Percentiles rank a stretch among this genome's conserved stretches.
Conservation (phyloP, 1,140 invertebrate genomes). For the Drosophila santomea region DNA sequence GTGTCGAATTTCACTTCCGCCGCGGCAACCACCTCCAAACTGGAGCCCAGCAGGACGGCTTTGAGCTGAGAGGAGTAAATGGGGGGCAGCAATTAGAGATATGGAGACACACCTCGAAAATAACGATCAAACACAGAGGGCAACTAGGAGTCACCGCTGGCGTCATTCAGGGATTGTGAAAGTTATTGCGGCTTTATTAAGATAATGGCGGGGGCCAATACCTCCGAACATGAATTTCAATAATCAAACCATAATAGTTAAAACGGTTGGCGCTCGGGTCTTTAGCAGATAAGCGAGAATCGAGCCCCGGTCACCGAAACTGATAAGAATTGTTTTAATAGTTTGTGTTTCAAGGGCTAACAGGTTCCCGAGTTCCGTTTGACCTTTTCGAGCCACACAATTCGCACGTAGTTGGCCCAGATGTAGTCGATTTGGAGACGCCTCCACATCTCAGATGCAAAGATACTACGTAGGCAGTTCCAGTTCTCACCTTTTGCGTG, state of each 20-base stretch:
- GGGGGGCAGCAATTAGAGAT: constrained; percentile 17
- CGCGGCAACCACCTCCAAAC: constrained; percentile 90
- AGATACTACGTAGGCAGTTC: constrained; percentile 42
- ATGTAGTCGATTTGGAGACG: neutral
- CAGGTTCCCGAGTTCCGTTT: constrained; percentile 22
- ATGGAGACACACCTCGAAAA: constrained; percentile 63
- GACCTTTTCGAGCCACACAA: constrained; percentile 35
- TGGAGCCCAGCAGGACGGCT: constrained; percentile 92
- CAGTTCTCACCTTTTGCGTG: constrained; percentile 90
- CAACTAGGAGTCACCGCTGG: constrained; percentile 49
- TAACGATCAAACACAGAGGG: constrained; percentile 72
- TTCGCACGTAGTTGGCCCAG: constrained; percentile 15
- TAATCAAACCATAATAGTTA: constrained; percentile 27
- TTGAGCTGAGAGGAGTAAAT: constrained; percentile 90
- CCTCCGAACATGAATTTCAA: constrained; percentile 23
- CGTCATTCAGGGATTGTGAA: constrained; percentile 47
- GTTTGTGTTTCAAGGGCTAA: constrained; percentile 6
- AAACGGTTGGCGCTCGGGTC: constrained; percentile 9
- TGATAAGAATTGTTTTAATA: constrained; percentile 27
- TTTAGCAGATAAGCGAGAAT: constrained; percentile 25
- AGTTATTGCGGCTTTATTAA: constrained; percentile 39
- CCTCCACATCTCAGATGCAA: constrained; percentile 24
- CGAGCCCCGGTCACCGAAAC: constrained; percentile 11
- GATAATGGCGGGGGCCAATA: constrained; percentile 26
- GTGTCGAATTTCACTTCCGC: constrained; percentile 94